Evolutionary conservation across 2,113 vertebrate species (phyloP), one percentile per base, ranked within the genome.

Genomic region (Gobius niger): DNA sequence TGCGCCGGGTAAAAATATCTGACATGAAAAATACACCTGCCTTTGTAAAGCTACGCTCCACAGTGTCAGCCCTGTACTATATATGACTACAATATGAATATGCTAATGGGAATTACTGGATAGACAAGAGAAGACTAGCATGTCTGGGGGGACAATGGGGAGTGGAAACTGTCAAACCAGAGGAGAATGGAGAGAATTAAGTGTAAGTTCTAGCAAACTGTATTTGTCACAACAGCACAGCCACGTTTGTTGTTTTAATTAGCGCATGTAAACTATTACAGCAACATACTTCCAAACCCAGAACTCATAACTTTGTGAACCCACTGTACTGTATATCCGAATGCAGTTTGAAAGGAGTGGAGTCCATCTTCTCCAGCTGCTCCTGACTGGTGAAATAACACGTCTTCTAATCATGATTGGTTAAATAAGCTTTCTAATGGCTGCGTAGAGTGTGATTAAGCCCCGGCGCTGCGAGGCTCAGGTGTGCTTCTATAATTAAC

Each of bases 401-500:
- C 24, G 19, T 54, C 52, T 54, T 24, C 19, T 54, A 19, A 54
- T 54, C 18, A 24, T 51, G 42, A 1, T 62, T 73, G 77, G 73
- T 78, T 68, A 87, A 80, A 86, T 90, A 85, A 86, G 82, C 77
- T 71, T 84, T 76, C 81, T 89, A 92, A 92, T 91, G 89, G 90
- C 73, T 90, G 86, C 86, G 72, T 65, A 47, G 78, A 75, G 81
- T 87, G 89, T 89, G 89, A 91, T 90, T 85, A 90, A 89, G 77
- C 78, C 24, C 66, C 41, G 70, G 82, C 75, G 73, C 69, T 81
- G 1, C 46, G 53, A 75, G 82, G 82, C 84, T 86, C 88, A 91
- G 86, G 86, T 92, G 88, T 83, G 82, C 79, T 59, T 57, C 74
- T 84, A 81, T 91, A 88, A 93, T 91, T 92, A 91, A 90, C 87